Evolutionary conservation across 2,888 invertebrate genomes (phyloP).

Genomic region (Tipula lateralis): DNA sequence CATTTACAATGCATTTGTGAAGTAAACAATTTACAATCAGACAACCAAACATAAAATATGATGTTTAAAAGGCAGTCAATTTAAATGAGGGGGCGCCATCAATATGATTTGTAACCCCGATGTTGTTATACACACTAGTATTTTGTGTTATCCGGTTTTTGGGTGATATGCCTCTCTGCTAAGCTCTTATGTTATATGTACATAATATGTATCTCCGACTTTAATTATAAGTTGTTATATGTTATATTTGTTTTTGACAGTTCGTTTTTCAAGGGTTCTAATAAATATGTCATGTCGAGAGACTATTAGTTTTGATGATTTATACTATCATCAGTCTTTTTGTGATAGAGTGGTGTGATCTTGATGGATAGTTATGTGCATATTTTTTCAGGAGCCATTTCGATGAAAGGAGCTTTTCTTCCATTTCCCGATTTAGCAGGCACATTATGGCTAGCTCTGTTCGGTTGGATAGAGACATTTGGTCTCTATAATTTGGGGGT

Average conservation of each 20-base stretch:
- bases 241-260: neutral
- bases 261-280: neutral
- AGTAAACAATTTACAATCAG: slow-evolving; percentile 9
- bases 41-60: neutral
- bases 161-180: neutral
- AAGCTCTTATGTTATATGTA: neutral
- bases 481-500: too few relatives aligned
- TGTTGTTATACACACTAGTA: neutral
- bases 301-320: neutral
- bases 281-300: neutral
- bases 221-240: neutral
- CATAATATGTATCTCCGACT: neutral
- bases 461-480: too few relatives aligned
- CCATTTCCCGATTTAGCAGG: too few relatives aligned
- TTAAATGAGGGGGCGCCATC: neutral
- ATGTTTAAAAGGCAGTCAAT: neutral
- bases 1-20: slow-evolving; percentile 2
- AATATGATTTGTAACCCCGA: neutral
- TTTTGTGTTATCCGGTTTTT: neutral
- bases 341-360: too few relatives aligned
- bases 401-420: too few relatives aligned
- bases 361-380: too few relatives aligned
- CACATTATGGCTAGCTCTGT: too few relatives aligned
- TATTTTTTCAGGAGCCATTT: too few relatives aligned
- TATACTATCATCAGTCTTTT: too few relatives aligned